These are phyloP conservation scores for Pyrocephalus nanus DNA, from an alignment of 2,797 vertebrate genomes.

Conservation along the genomic window DNA sequence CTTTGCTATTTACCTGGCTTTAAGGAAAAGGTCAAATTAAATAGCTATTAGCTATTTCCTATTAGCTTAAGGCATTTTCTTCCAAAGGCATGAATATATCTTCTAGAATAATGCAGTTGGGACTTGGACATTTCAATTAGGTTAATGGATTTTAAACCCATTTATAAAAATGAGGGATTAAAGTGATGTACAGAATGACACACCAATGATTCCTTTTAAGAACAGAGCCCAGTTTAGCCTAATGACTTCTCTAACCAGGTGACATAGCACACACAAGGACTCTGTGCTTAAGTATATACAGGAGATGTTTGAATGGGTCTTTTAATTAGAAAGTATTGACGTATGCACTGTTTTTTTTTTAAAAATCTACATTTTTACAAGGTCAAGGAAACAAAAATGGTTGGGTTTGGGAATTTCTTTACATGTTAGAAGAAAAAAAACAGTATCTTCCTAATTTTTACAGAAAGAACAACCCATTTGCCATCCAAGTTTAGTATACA, in stretches of 20 bases:
- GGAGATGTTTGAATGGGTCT: background rate
- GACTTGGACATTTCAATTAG: background rate
- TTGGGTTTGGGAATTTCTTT: background rate
- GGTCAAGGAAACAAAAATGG: background rate
- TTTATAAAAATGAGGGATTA: background rate
- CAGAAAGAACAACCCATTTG: background rate
- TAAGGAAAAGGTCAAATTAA: conserved; percentile 43
- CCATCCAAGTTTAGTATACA: background rate
- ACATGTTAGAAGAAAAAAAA: background rate
- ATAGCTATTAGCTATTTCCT: conserved; percentile 22
- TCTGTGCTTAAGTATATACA: background rate
- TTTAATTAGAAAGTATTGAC: background rate
- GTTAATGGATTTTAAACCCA: background rate
- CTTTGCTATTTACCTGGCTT: conserved; percentile 48
- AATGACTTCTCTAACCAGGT: background rate
- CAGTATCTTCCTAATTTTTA: background rate
- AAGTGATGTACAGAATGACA: background rate
- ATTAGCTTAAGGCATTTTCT: background rate
- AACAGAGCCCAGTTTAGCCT: background rate
- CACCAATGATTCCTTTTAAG: background rate
- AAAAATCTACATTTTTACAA: background rate
- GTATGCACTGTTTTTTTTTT: background rate
- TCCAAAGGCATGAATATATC: background rate
- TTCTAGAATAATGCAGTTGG: background rate
- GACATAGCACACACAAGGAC: background rate